Percentiles rank a stretch among this genome's conserved stretches.
Conservation (phyloP, 2,888 invertebrate species). For the Tuta absoluta region DNA sequence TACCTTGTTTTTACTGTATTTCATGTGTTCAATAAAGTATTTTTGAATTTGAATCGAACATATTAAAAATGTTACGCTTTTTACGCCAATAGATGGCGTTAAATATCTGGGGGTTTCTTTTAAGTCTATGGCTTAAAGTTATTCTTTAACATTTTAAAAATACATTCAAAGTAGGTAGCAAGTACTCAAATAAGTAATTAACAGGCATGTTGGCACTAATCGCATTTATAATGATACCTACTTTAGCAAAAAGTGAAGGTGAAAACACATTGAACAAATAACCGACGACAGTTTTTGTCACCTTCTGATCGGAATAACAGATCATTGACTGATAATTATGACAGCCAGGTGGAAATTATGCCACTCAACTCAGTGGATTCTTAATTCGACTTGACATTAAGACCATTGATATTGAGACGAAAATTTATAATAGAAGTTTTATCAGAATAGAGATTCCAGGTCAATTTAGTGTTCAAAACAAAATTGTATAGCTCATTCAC, state of each 20-base stretch:
- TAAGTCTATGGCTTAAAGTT: too few species aligned
- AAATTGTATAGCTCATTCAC: too few species aligned
- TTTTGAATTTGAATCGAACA: too few species aligned
- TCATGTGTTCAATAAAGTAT: too few species aligned
- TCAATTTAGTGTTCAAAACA: too few species aligned
- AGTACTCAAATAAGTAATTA: slow-evolving; percentile 1
- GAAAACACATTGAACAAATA: slow-evolving; percentile 23
- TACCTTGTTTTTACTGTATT: too few species aligned
- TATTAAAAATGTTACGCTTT: too few species aligned
- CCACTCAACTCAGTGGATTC: background rate
- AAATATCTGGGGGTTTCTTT: too few species aligned
- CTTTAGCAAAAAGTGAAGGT: slow-evolving; percentile 27
- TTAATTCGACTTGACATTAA: background rate
- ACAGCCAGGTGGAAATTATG: slow-evolving; percentile 9
- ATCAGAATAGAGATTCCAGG: background rate
- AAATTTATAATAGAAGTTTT: background rate
- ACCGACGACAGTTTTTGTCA: slow-evolving; percentile 12
- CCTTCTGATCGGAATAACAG: slow-evolving; percentile 6
- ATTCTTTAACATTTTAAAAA: background rate
- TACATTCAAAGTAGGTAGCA: background rate
- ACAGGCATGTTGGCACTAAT: background rate
- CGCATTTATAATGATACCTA: background rate
- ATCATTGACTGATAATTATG: slow-evolving; percentile 16
- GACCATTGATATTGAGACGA: background rate
- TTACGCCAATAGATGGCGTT: too few species aligned